These are phyloP conservation scores for Paraplagusia blochii DNA, from an alignment of 2,113 vertebrate species.

Conservation along the genomic window DNA sequence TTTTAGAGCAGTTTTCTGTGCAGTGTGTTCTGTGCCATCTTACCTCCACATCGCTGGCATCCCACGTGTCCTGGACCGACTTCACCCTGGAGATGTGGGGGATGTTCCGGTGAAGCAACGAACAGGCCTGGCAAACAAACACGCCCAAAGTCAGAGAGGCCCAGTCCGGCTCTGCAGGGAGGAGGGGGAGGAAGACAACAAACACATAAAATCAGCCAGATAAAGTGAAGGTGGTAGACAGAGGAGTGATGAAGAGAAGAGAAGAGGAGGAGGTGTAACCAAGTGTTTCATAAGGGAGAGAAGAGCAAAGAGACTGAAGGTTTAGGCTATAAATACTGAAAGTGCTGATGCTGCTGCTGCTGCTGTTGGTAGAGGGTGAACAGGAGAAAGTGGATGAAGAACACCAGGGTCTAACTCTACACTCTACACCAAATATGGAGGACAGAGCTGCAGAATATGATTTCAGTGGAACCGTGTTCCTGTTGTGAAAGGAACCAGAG, in stretches of 20 bases:
- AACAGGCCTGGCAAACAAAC: slow-evolving; percentile 93
- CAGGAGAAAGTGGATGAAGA: slow-evolving; percentile 29
- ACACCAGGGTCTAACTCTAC: slow-evolving; percentile 49
- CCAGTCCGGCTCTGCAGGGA: slow-evolving; percentile 88
- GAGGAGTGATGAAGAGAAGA: slow-evolving; percentile 6
- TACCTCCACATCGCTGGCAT: slow-evolving; percentile 90
- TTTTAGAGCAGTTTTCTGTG: no score
- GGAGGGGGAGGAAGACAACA: neutral
- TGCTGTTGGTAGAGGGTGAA: neutral
- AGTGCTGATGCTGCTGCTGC: slow-evolving; percentile 29
- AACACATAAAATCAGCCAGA: neutral
- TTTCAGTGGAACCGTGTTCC: slow-evolving; percentile 53
- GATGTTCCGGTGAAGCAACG: slow-evolving; percentile 88
- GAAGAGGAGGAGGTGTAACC: slow-evolving; percentile 8
- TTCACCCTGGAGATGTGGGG: slow-evolving; percentile 92
- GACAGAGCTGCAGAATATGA: slow-evolving; percentile 29
- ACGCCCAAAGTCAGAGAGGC: slow-evolving; percentile 91
- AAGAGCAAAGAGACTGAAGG: slow-evolving; percentile 17
- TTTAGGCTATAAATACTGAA: slow-evolving; percentile 39
- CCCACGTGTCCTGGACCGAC: slow-evolving; percentile 89
- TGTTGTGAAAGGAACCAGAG: slow-evolving; percentile 48
- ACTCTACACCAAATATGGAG: slow-evolving; percentile 14
- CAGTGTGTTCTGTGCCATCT: accelerated
- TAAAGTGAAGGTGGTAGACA: neutral
- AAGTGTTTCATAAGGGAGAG: slow-evolving; percentile 23